Conservation (phyloP, 2,797 vertebrate genomes). For the Fistularia tabacaria region DNA sequence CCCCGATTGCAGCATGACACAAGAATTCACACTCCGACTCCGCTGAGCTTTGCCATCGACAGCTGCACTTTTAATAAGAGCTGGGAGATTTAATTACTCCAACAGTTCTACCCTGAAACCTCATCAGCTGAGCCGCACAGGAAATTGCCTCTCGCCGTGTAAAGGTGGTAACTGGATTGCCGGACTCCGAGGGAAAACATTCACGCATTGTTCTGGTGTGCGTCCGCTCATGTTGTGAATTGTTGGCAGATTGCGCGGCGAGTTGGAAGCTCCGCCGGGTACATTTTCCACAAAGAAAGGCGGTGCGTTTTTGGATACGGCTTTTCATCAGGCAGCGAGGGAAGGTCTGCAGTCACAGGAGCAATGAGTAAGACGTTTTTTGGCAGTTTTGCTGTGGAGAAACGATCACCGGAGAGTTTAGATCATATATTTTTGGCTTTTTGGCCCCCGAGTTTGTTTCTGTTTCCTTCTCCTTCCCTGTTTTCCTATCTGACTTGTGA, state of each 20-base stretch:
- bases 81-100: constrained; percentile 76
- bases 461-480: constrained; percentile 9
- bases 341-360: constrained; percentile 7
- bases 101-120: constrained; percentile 48
- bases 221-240: constrained; percentile 34
- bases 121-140: constrained; percentile 58
- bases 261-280: constrained; percentile 17
- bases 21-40: constrained; percentile 75
- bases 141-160: constrained; percentile 61
- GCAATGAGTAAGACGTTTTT: constrained; percentile 17
- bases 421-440: constrained; percentile 10
- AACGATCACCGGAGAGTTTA: constrained; percentile 31
- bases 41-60: constrained; percentile 56
- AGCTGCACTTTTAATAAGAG: constrained; percentile 74
- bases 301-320: constrained; percentile 14
- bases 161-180: constrained; percentile 59
- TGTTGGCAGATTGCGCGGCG: constrained; percentile 44
- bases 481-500: constrained; percentile 24
- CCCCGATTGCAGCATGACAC: constrained; percentile 74
- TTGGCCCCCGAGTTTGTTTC: constrained; percentile 3
- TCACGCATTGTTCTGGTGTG: constrained; percentile 38
- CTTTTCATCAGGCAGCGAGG: constrained; percentile 29
- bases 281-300: neutral
- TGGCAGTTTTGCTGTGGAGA: constrained; percentile 10
- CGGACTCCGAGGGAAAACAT: constrained; percentile 40